Evolutionary conservation across 2,113 vertebrate species (phyloP).

Genomic region (Coptodon bakossiorum): DNA sequence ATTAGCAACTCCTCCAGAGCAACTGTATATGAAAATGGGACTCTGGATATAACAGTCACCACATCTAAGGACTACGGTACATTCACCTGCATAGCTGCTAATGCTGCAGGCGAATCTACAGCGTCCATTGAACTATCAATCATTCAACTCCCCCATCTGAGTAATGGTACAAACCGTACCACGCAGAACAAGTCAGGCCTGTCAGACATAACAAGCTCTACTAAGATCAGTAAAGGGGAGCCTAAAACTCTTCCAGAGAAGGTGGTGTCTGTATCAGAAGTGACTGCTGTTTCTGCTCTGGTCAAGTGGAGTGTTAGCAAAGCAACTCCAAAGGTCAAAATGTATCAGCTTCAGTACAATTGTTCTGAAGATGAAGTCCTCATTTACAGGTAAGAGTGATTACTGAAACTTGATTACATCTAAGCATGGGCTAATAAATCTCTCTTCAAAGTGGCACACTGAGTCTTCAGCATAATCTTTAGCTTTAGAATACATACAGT

Average conservation of each 20-base stretch:
- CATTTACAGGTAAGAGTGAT: slow-evolving; percentile 87
- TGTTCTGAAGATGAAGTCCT: slow-evolving; percentile 96
- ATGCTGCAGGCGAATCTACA: slow-evolving; percentile 91
- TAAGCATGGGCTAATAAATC: not conserved
- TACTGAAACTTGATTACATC: not conserved
- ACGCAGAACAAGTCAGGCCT: slow-evolving; percentile 86
- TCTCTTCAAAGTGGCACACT: not conserved
- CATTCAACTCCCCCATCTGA: slow-evolving; percentile 91
- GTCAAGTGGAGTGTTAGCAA: slow-evolving; percentile 94
- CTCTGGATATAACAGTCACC: slow-evolving; percentile 89
- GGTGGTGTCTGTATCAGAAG: slow-evolving; percentile 86
- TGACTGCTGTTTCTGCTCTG: slow-evolving; percentile 88
- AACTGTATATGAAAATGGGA: slow-evolving; percentile 88
- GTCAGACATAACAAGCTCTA: slow-evolving; percentile 94
- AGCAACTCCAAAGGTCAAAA: slow-evolving; percentile 90
- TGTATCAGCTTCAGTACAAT: slow-evolving; percentile 98
- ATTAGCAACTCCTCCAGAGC: slow-evolving; percentile 90
- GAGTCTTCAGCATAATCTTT: not conserved
- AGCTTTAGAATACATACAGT: not conserved
- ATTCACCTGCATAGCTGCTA: slow-evolving; percentile 96
- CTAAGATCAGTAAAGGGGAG: slow-evolving; percentile 84
- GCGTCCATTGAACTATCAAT: slow-evolving; percentile 90
- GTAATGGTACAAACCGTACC: slow-evolving; percentile 82
- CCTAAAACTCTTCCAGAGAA: slow-evolving; percentile 81
- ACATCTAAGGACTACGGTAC: slow-evolving; percentile 92